Base-by-base conservation (phyloP, 2,113 vertebrate species). In the Dipodomys merriami region DNA sequence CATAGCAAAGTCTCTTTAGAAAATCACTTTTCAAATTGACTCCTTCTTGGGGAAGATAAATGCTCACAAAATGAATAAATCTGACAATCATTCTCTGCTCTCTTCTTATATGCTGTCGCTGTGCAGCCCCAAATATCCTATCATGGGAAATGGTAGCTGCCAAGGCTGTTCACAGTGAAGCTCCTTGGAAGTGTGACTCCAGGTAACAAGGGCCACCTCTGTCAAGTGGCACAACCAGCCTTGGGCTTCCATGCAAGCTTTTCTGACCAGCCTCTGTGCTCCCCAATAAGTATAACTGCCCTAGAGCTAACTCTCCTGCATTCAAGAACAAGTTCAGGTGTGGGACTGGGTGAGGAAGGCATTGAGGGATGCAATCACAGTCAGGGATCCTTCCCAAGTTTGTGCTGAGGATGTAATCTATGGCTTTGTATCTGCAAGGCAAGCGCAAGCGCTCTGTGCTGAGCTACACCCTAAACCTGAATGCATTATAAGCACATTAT, bases 1-100 rank as follows among this genome's bases (percentile, higher is more conserved):
- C 92, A 93, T 93, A 39, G 39, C 39, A 94, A 95, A 93, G 27
- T 77, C 60, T 86, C 62, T 62, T 94, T 65, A 88, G 94, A 93
- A 95, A 95, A 96, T 85, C 90, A 83, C 71, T 95, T 95, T 95
- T 88, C 18, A 74, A 89, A 95, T 94, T 92, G 91, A 95, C 87
- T 95, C 67, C 33, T 92, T 93, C 65, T 88, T 83, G 20, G n/a
- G 76, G 53, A 92, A 95, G 91, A 92, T 88, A 62, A 92, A 60
- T 18, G 57, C 77, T 1, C 7, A 86, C 60, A 89, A 95, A 90
- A 44, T 20, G 23, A 62, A 80, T 29, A 95, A 74, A 57, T 27
- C 64, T 39, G 67, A 64, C 79, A 80, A 19, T 83, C 6, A 1
- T 57, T 90, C 33, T 46, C 11, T 1, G 20, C 67, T 57, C 53